Percentiles rank a stretch among this genome's conserved stretches.
phyloP scores from a whole-genome alignment of 2,888 invertebrate genomes.

The Caenorhabditis virilis region DNA sequence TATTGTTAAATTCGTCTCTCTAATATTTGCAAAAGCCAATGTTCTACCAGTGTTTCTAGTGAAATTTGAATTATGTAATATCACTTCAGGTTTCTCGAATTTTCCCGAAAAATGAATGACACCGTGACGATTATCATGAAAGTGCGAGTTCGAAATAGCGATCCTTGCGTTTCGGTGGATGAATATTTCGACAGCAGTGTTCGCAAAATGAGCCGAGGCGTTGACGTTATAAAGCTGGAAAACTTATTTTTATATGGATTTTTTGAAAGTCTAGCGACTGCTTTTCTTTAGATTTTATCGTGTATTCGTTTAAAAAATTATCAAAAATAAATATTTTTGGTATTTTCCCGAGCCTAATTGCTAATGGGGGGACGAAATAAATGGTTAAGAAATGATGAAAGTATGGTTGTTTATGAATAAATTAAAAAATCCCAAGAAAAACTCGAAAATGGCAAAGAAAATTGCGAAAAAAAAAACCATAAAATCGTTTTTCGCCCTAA shows the following conservation, averaged over 20 bases:
- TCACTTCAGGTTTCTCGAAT: conserved; percentile 10
- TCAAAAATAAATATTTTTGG: no score
- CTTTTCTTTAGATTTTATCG: no score
- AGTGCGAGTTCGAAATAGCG: conserved; percentile 15
- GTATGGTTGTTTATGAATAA: no score
- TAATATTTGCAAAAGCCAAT: conserved; percentile 7
- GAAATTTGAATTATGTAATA: conserved; percentile 15
- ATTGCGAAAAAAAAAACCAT: no score
- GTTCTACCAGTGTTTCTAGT: conserved; percentile 32
- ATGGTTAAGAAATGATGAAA: no score
- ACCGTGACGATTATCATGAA: conserved; percentile 37
- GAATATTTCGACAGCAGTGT: conserved; percentile 10
- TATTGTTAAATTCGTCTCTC: conserved; percentile 9
- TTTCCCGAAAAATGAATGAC: conserved; percentile 17
- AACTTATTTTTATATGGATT: neutral
- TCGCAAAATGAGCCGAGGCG: conserved; percentile 21
- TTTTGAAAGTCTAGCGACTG: neutral
- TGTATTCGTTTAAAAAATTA: no score
- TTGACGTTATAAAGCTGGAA: conserved; percentile 30
- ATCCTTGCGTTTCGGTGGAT: conserved; percentile 9
- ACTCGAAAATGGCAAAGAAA: no score
- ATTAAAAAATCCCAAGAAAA: no score
- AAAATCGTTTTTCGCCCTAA: no score
- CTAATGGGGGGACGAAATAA: no score
- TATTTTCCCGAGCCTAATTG: no score